Base-by-base conservation (phyloP, 2,888 invertebrate species). In the Hypomecis punctinalis region DNA sequence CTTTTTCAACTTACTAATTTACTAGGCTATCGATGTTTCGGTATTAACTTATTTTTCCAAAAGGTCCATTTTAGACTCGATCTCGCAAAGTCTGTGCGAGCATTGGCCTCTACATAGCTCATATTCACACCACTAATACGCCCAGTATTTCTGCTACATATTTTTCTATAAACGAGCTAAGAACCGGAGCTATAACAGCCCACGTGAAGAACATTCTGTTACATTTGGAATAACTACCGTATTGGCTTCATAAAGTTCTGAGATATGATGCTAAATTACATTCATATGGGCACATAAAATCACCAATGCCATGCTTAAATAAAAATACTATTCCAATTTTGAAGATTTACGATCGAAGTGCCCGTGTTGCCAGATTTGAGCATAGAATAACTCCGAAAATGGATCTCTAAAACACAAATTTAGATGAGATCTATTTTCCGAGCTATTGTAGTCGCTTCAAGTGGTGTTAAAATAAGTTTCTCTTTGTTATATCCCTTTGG, bases 311-410 rank as follows among this genome's bases (percentile, higher is more conserved):
- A 45, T 45, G 43, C 54, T 49, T 49, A 11, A 54, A 53, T 36
- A 47, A 47, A 59, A 63, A 63, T 58, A 63, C 53, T 53, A 58
- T n/a, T 63, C 54, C 45, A 59, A 59, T 63, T 63, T 63, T 45
- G 39, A 54, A 63, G 63, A 63, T 63, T 63, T 59, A 59, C 49
- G 59, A 45, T 59, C 58, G 23, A 43, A 13, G 23, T 56, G 13
- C 35, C 48, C 10, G 46, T 56, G 37, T 46, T 48, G 40, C 39
- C 47, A 47, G 39, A 48, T 39, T 57, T n/a, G 23, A 33, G 11
- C 7, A 8, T 40, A 54, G n/a, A 43, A 54, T 54, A 40, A 6
- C 13, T 46, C 7, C 10, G 8, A 10, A 46, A 53, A 43, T 7
- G 6, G 7, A 23, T 3, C 23, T 23, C n/a, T 2, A 23, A 23